These are phyloP conservation scores for Apis cerana DNA, from an alignment of 1,140 invertebrate genomes.

Conservation along the genomic window DNA sequence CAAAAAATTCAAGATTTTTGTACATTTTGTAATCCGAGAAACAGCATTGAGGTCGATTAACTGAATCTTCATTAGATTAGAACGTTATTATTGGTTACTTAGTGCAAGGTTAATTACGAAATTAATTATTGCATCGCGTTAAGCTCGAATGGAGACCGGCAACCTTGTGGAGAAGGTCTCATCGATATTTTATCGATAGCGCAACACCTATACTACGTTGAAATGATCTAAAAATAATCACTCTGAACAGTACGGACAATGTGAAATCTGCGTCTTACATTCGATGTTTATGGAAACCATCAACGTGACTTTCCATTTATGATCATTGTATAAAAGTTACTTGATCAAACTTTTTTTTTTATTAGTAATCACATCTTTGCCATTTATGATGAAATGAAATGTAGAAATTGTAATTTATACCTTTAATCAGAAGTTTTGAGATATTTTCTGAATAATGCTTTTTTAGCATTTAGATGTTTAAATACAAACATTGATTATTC, in stretches of 20 bases:
- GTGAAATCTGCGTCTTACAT: constrained; percentile 29
- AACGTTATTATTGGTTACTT: constrained; percentile 15
- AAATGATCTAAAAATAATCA: constrained; percentile 43
- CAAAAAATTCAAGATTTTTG: too few species aligned
- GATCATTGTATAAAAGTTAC: neutral
- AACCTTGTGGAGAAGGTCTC: constrained; percentile 47
- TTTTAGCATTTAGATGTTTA: neutral
- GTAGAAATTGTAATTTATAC: too few species aligned
- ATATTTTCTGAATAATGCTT: too few species aligned
- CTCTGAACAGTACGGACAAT: constrained; percentile 18
- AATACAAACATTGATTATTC: neutral
- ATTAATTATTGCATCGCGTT: constrained; percentile 36
- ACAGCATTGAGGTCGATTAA: too few species aligned
- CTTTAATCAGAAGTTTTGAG: too few species aligned
- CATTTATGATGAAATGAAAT: too few species aligned
- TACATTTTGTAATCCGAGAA: too few species aligned
- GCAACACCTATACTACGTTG: constrained; percentile 19
- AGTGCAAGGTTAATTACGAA: constrained; percentile 28
- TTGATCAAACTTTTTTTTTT: neutral
- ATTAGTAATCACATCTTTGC: too few species aligned
- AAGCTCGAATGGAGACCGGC: constrained; percentile 5
- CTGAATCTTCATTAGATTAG: neutral
- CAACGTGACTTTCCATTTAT: neutral
- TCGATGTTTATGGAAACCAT: neutral
- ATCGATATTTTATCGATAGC: constrained; percentile 45